Evolutionary conservation across 2,888 invertebrate species (phyloP).

Genomic region (Euzophera pinguis): DNA sequence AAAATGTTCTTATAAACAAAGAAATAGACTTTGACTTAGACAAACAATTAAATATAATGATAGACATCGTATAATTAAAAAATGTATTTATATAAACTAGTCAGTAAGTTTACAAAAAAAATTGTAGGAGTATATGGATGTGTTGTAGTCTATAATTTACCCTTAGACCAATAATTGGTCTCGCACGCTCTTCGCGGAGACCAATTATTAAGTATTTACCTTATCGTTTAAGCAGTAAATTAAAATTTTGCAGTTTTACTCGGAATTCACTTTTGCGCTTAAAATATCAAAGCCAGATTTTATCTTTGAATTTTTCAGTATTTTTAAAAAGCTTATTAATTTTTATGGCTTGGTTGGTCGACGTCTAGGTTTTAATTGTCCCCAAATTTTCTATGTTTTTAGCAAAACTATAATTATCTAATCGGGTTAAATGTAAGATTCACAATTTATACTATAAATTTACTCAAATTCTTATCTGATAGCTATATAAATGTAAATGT

Average conservation of each 20-base stretch:
- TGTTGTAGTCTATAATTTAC: constrained; percentile 7
- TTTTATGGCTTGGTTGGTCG: no score
- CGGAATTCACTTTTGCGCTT: neutral
- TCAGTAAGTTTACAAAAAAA: constrained; percentile 59
- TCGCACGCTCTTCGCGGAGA: no score
- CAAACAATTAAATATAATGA: neutral
- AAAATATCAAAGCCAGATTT: no score
- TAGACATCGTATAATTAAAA: constrained; percentile 16
- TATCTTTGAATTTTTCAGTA: no score
- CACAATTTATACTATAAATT: neutral
- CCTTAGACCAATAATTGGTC: no score
- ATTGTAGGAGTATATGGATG: neutral
- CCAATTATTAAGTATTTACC: no score
- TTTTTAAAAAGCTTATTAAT: no score
- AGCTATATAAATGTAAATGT: constrained; percentile 32
- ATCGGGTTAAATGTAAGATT: neutral
- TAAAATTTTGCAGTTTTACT: neutral
- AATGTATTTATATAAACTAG: constrained; percentile 62
- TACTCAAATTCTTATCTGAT: neutral
- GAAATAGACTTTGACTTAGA: neutral
- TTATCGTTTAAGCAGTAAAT: neutral
- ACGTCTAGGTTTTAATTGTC: no score
- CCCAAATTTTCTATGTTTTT: neutral
- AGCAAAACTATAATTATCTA: neutral
- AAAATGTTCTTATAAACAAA: neutral